A percentile compares a stretch with the other conserved stretches of the same genome.
Evolutionary conservation across 2,888 invertebrate genomes (phyloP).

Genomic region (Drosophila greeni): DNA sequence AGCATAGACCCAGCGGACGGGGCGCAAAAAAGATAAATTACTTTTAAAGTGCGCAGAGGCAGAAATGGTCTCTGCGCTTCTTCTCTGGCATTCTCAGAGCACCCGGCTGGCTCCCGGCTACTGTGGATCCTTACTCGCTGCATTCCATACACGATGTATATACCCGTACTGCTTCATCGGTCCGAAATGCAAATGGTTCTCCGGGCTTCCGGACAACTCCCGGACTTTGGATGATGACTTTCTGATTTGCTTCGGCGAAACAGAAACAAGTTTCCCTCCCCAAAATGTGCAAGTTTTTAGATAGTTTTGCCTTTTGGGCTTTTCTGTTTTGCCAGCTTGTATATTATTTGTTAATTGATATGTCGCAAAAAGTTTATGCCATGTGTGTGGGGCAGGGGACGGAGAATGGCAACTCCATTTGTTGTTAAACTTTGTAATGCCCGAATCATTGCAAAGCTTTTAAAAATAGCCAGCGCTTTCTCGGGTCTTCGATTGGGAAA

Average conservation of each 20-base stretch:
- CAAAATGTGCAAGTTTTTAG: slow-evolving; percentile 43
- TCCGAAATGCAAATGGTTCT: slow-evolving; percentile 56
- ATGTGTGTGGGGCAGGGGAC: slow-evolving; percentile 14
- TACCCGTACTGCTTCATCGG: slow-evolving; percentile 42
- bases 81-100: slow-evolving; percentile 3
- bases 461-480: slow-evolving; percentile 37
- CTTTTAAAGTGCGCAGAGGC: slow-evolving; percentile 64
- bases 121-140: not conserved
- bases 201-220: slow-evolving; percentile 42
- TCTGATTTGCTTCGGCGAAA: slow-evolving; percentile 69
- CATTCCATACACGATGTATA: slow-evolving; percentile 5
- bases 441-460: slow-evolving; percentile 50
- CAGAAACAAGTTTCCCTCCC: slow-evolving; percentile 55
- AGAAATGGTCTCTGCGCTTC: slow-evolving; percentile 20
- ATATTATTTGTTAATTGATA: slow-evolving; percentile 73
- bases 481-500: not conserved
- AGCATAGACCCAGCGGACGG: slow-evolving; percentile 41
- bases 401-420: slow-evolving; percentile 27
- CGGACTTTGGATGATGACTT: slow-evolving; percentile 59
- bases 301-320: slow-evolving; percentile 47
- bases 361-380: slow-evolving; percentile 57
- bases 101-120: slow-evolving; percentile 1
- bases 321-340: slow-evolving; percentile 61
- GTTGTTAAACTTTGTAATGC: slow-evolving; percentile 46
- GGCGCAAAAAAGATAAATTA: slow-evolving; percentile 64